Conservation (phyloP, 2,888 invertebrate species). For the Erebia ligea region DNA sequence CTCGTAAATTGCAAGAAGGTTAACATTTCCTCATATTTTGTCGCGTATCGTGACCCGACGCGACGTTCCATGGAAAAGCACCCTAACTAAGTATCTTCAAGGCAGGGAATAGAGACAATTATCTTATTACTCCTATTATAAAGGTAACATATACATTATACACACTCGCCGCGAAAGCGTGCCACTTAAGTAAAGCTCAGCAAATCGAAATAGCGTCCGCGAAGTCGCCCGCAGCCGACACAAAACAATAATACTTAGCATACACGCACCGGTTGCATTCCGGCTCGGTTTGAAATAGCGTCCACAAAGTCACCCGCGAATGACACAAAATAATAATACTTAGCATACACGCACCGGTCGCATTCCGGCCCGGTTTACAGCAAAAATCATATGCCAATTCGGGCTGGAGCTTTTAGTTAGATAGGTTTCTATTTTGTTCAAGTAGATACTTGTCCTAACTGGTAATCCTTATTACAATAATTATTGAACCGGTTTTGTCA, state of each 20-base stretch:
- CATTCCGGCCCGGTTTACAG: neutral
- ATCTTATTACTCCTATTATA: conserved; percentile 10
- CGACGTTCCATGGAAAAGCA: too few relatives aligned
- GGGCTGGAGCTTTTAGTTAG: too few relatives aligned
- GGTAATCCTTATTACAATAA: too few relatives aligned
- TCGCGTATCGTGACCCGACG: too few relatives aligned
- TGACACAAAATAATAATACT: conserved; percentile 32
- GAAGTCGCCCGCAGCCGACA: conserved; percentile 44
- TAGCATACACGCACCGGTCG: neutral
- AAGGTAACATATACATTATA: conserved; percentile 33
- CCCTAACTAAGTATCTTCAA: too few relatives aligned
- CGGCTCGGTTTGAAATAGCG: conserved; percentile 49
- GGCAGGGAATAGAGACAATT: too few relatives aligned
- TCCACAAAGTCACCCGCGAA: conserved; percentile 47
- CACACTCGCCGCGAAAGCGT: conserved; percentile 49
- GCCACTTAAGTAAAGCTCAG: conserved; percentile 61
- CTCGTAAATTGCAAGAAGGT: too few relatives aligned
- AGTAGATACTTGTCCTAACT: too few relatives aligned
- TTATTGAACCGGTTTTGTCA: too few relatives aligned
- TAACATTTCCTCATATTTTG: too few relatives aligned
- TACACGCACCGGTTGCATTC: neutral
- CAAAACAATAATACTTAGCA: conserved; percentile 17
- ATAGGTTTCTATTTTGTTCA: too few relatives aligned
- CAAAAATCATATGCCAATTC: too few relatives aligned
- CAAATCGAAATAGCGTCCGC: conserved; percentile 57